Evolutionary conservation across 2,797 vertebrate species (phyloP), one percentile per base, ranked within the genome.

Genomic region (Acestrorhynchus altus): DNA sequence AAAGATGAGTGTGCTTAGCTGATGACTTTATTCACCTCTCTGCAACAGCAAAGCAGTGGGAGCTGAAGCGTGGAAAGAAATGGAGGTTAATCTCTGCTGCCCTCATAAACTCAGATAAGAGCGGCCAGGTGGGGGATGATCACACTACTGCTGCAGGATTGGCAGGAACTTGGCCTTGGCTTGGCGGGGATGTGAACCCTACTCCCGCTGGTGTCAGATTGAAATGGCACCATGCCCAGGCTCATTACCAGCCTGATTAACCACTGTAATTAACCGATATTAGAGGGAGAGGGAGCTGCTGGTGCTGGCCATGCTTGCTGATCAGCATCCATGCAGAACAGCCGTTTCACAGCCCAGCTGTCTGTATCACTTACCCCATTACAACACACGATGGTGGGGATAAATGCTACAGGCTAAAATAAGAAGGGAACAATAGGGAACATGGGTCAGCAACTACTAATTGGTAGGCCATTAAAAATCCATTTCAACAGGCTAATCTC

Each of bases 201-300:
- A 84, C 82, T 79, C 67, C 40, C 73, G 83, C 87, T 82, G 74
- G 83, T 88, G 89, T 92, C 89, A 89, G 85, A 87, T 83, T 86
- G 81, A 89, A 90, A 89, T 87, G 87, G 86, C 89, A 82, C 1
- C 8, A 20, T 0, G 82, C 88, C 86, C 65, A 56, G 85, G 87
- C 87, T 94, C 91, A 92, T 95, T 92, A 90, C 88, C 88, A 90
- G 89, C 86, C 90, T 93, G 90, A 94, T 95, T 93, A 93, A 91
- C 83, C 88, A 85, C 82, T 75, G 90, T 93, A 94, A 95, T 93
- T 92, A 94, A 83, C 90, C 87, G 84, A 86, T 91, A 89, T 94
- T 90, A 92, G 89, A 61, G 59, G 68, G 68, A 83, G 83, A 24
- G 18, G 76, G 70, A 79, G 83, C 66, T 59, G 46, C 64, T 15